Conservation (phyloP, 2,797 vertebrate genomes). For the Amniataba percoides region DNA sequence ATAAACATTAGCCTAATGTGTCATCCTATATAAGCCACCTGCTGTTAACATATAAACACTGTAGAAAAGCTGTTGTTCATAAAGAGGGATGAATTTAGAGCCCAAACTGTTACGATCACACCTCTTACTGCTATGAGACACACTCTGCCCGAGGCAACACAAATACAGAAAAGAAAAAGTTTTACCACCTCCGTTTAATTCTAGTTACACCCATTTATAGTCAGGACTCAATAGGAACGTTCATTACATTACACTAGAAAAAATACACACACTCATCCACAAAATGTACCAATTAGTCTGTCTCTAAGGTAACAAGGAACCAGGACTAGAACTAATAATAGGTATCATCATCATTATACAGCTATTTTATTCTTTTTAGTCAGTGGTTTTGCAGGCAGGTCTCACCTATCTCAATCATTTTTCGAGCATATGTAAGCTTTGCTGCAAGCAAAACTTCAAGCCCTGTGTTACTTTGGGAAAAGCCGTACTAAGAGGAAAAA, state of each 20-base stretch:
- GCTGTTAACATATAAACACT: slow-evolving; percentile 7
- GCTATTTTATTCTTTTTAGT: slow-evolving; percentile 8
- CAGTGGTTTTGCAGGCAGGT: slow-evolving; percentile 19
- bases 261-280: not conserved
- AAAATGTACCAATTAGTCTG: not conserved
- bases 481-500: not conserved
- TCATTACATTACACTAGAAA: slow-evolving; percentile 2
- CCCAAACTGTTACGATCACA: not conserved
- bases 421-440: not conserved
- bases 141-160: slow-evolving; percentile 20
- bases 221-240: too few relatives aligned
- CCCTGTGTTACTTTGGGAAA: not conserved
- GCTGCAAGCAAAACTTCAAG: not conserved
- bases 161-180: not conserved
- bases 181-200: slow-evolving; percentile 1
- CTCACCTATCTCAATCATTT: not conserved
- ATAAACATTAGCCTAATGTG: slow-evolving; percentile 55
- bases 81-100: slow-evolving; percentile 9
- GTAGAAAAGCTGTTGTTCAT: slow-evolving; percentile 22
- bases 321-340: too few relatives aligned
- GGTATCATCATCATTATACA: not conserved
- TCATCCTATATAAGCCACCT: slow-evolving; percentile 5
- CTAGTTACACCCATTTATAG: not conserved
- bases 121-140: not conserved
- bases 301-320: not conserved